A percentile compares a stretch with the other conserved stretches of the same genome.
Conservation (phyloP, 1,140 invertebrate species). For the Lycorma delicatula region DNA sequence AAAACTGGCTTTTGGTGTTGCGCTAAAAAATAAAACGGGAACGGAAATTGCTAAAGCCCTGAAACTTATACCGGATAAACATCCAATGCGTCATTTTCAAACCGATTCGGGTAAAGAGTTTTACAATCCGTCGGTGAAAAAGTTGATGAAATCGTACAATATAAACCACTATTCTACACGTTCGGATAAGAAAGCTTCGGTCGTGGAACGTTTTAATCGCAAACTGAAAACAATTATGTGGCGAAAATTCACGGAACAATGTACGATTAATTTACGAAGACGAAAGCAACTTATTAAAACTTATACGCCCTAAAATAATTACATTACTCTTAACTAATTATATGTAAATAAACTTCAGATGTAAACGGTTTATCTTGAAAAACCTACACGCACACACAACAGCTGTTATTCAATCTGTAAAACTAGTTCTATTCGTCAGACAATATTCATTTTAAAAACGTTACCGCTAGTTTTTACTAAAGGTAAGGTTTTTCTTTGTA, state of each 20-base stretch:
- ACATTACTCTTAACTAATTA: too few species aligned
- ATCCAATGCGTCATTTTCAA: constrained; percentile 35
- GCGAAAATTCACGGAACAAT: constrained; percentile 32
- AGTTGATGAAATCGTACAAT: constrained; percentile 28
- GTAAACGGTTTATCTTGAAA: too few species aligned
- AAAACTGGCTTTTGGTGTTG: constrained; percentile 30
- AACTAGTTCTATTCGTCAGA: too few species aligned
- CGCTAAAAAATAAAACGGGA: constrained; percentile 31
- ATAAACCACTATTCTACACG: constrained; percentile 36
- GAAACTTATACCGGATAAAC: not conserved
- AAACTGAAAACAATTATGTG: constrained; percentile 36
- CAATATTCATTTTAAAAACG: too few species aligned
- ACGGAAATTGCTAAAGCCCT: constrained; percentile 26
- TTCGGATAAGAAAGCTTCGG: constrained; percentile 34
- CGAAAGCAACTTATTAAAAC: too few species aligned
- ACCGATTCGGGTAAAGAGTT: constrained; percentile 36
- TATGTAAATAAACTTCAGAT: too few species aligned
- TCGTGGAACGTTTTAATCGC: constrained; percentile 38
- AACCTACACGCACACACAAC: too few species aligned
- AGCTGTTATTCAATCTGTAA: too few species aligned
- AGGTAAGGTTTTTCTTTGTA: too few species aligned
- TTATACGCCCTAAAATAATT: too few species aligned
- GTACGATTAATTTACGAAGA: too few species aligned
- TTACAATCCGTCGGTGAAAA: constrained; percentile 28
- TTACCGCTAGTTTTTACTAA: too few species aligned